Evolutionary conservation across 2,797 vertebrate genomes (phyloP), one percentile per base, ranked within the genome.

Genomic region (Coilia nasus): DNA sequence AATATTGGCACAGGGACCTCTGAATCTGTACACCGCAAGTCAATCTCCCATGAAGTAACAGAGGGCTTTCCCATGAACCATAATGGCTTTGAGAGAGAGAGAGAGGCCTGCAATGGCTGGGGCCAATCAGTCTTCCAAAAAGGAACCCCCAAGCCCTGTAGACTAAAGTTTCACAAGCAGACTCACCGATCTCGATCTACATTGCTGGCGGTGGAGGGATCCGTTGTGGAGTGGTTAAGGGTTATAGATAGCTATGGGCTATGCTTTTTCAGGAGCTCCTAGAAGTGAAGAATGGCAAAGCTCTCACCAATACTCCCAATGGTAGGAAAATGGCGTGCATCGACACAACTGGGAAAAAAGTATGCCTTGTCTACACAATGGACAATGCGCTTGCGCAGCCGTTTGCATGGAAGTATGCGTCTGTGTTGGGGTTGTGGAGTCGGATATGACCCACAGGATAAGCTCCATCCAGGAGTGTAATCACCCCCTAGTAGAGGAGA

Each of bases 1-100:
- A 71, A 71, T 71, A 71, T 71, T 71, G 64, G 64, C 64, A 25
- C 28, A 71, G 31, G 64, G 64, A 31, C 28, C 64, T 71, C 64
- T 35, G 64, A 31, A 71, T 71, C 64, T 31, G 28, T 35, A 15
- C 28, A 71, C 64, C 25, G 3, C 64, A 71, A 35, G 25, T 71
- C 64, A 71, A 71, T 71, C 64, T 31, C 64, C 64, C 64, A 31
- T 71, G 64, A 71, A 71, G 28, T 0, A 71, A 28, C 64, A 15
- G 14, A 71, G 25, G 64, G 64, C 64, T 71, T 71, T 28, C 64
- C 64, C 15, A 35, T 35, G 28, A 71, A 35, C 64, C 64, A 71
- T 71, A 14, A 71, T 15, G 14, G 12, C 64, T 71, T 41, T 5
- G 35, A 41, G 35, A 41, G 5, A 41, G 64, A 35, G 28, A 71